Evolutionary conservation across 2,888 invertebrate genomes (phyloP), one percentile per base, ranked within the genome.

Genomic region (Erpobdella octoculata): DNA sequence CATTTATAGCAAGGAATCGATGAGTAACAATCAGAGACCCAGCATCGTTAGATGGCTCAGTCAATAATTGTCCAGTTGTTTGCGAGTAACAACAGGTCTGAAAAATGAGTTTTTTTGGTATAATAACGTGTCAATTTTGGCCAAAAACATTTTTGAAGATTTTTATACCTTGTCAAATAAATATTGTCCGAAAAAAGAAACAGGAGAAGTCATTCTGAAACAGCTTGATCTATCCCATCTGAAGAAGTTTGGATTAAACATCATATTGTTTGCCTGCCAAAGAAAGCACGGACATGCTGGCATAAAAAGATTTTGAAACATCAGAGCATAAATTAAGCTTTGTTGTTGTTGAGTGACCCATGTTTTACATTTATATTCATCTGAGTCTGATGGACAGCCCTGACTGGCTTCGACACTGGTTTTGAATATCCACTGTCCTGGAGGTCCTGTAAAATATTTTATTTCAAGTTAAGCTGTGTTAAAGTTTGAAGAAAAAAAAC

Each of bases 41-140:
- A 35, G 59, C 53, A 9, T 35, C 33, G n/a, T 18, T 38, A n/a
- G 38, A 25, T 18, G 59, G 62, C 21, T 31, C 37, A 9, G 62
- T 48, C 4, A 72, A 48, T 0, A 72, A 65, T 2, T 61, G n/a
- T 0, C 70, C 70, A 15, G 21, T 31, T 12, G n/a, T 41, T 35
- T 31, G 8, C 8, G 25, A 35, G 70, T 72, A 72, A 53, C 72
- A 72, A 46, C 72, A 72, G 33, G 48, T 48, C 71, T 71, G 66
- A 0, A 53, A 38, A 35, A 6, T n/a, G n/a, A 48, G 4, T 48
- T 6, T 3, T 3, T 21, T 48, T 48, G 25, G 48, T 6, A 3
- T 48, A 41, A 21, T n/a, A 6, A 48, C 3, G 25, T 21, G 18
- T 48, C 48, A 12, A 6, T 48, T 48, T 12, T 21, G 5, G 25